Conservation (phyloP, 1,140 invertebrate species). For the Rhynchophorus ferrugineus region DNA sequence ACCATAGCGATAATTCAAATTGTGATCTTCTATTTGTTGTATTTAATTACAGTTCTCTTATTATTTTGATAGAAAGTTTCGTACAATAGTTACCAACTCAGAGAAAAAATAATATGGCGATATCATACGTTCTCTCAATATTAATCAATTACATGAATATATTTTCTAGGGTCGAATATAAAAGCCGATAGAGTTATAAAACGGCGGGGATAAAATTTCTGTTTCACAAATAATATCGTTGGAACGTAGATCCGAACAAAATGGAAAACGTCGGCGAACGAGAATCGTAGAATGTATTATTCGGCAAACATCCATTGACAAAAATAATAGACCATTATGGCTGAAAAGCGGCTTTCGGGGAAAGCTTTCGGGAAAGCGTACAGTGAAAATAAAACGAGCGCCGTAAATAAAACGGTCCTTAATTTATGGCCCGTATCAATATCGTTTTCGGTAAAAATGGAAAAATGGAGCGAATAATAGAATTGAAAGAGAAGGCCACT, state of each 20-base stretch:
- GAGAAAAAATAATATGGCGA: no score
- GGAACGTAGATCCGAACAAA: background rate
- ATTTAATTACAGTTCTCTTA: no score
- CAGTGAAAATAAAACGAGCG: background rate
- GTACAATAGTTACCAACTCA: no score
- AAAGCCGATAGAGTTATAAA: no score
- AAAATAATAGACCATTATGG: slow-evolving; percentile 7
- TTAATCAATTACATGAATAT: no score
- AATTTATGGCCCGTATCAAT: slow-evolving; percentile 9
- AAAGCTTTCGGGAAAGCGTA: slow-evolving; percentile 3
- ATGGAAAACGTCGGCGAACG: background rate
- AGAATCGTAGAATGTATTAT: background rate
- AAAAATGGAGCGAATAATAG: slow-evolving; percentile 5
- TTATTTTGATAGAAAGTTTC: no score
- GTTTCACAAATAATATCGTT: background rate
- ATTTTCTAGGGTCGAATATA: no score
- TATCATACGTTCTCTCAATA: no score
- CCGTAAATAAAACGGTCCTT: slow-evolving; percentile 7
- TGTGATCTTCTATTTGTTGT: no score
- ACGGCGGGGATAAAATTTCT: no score
- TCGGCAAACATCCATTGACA: background rate
- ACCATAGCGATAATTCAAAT: no score
- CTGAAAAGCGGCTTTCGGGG: slow-evolving; percentile 1
- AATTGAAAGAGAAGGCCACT: slow-evolving; percentile 5
- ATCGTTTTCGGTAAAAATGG: slow-evolving; percentile 7